Percentiles rank a stretch among this genome's conserved stretches.
Evolutionary conservation across 2,888 invertebrate genomes (phyloP).

Genomic region (Thyatira batis): DNA sequence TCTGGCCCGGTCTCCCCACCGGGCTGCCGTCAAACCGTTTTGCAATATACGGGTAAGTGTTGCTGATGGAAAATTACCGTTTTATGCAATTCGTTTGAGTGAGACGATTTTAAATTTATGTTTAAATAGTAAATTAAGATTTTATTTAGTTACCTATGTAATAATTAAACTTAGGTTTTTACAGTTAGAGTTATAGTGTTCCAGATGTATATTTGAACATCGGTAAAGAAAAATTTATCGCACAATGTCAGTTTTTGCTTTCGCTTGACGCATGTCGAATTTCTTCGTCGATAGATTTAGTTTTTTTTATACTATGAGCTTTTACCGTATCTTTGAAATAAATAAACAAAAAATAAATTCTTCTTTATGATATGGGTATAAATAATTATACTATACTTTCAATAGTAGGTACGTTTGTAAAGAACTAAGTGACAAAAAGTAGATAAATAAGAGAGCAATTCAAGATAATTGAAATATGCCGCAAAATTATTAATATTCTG

Average conservation of each 20-base stretch:
- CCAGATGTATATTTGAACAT: too few relatives aligned
- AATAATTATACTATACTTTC: too few relatives aligned
- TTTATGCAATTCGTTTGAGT: not conserved
- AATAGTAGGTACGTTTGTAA: not conserved
- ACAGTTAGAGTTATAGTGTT: too few relatives aligned
- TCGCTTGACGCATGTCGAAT: too few relatives aligned
- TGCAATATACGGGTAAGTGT: constrained; percentile 15
- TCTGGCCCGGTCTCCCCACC: constrained; percentile 32
- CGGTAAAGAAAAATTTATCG: too few relatives aligned
- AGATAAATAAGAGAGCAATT: not conserved
- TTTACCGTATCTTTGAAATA: too few relatives aligned
- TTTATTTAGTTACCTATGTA: not conserved
- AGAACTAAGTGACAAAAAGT: not conserved
- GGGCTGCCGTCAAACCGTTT: constrained; percentile 7
- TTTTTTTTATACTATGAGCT: too few relatives aligned
- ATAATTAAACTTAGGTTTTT: not conserved
- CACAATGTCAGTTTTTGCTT: too few relatives aligned
- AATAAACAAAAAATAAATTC: too few relatives aligned
- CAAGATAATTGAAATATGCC: constrained; percentile 10
- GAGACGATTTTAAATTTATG: too few relatives aligned
- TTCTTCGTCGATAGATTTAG: too few relatives aligned
- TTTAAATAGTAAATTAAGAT: too few relatives aligned
- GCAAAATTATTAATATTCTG: constrained; percentile 35
- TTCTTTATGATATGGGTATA: not conserved
- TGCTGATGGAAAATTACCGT: not conserved